Base-by-base conservation (phyloP, 2,888 invertebrate genomes). In the Metopia argyrocephala region DNA sequence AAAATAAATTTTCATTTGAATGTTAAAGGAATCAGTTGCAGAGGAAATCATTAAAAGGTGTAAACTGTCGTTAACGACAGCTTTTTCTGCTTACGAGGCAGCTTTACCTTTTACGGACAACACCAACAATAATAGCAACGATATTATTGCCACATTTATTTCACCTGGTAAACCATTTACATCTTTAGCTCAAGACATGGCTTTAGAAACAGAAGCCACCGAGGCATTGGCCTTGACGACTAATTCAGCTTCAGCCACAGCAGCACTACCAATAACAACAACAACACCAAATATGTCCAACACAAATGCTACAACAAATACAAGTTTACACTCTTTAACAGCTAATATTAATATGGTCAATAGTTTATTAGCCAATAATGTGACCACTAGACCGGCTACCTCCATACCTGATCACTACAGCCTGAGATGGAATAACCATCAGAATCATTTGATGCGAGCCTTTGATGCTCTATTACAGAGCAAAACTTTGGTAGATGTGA, bases 361-460 rank as follows among this genome's bases (percentile, higher is more conserved):
- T 48, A 66, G 84, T 18, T 66, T 83, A 38, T 73, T 83, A 70
- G 79, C 82, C 66, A 79, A 75, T 52, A 80, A 71, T 70, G 76
- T 76, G 12, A 79, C 79, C 62, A 66, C 82, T 9, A 57, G 74
- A 59, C 62, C 70, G 20, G 90, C 91, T 87, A 89, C 91, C 86
- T 88, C 91, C 78, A 82, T 86, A 73, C 93, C 95, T 91, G 96
- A 96, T 89, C 96, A 96, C 91, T 97, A 96, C 91, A 96, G 96
- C 89, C 93, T 97, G 88, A 94, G 96, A 91, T 97, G 97, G 97
- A 96, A 96, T 92, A 97, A 97, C 92, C 97, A 97, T 92, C 96
- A 96, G 90, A 94, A 94, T 85, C 96, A 97, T 91, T 94, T 97
- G 88, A 93, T 97, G 85, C 93, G 95, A 86, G 95, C 97, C 66